Evolutionary conservation across 1,140 invertebrate genomes (phyloP).

Genomic region (Drosophila simulans): DNA sequence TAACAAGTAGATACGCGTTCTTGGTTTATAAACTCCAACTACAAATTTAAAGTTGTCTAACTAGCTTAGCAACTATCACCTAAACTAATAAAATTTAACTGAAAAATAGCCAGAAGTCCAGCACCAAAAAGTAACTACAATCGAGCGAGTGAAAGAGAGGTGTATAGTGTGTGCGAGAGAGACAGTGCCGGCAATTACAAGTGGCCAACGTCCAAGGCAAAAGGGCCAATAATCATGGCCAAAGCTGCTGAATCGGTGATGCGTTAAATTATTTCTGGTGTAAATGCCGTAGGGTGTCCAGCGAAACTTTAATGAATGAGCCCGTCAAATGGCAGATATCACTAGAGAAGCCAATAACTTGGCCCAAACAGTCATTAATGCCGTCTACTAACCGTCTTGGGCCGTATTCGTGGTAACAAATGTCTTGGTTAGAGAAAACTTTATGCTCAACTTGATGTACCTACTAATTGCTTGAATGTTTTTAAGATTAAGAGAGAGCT

Average conservation of each 20-base stretch:
- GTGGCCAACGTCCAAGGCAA: neutral
- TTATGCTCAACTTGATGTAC: neutral
- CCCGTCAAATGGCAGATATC: conserved; percentile 26
- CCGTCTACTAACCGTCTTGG: neutral
- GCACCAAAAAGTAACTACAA: neutral
- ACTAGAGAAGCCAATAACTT: conserved; percentile 26
- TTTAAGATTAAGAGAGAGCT: too few relatives aligned
- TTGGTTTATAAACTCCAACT: too few relatives aligned
- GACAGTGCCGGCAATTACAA: conserved; percentile 55
- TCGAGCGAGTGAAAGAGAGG: neutral
- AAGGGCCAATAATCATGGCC: conserved; percentile 56
- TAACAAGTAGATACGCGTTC: too few relatives aligned
- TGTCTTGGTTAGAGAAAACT: too few relatives aligned
- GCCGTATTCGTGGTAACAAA: too few relatives aligned
- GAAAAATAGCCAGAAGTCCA: neutral
- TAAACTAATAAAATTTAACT: neutral
- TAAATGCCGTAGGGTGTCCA: conserved; percentile 15
- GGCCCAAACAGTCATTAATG: conserved; percentile 22
- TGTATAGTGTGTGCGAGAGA: neutral
- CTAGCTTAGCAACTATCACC: too few relatives aligned
- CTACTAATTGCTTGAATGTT: neutral
- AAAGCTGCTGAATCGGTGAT: conserved; percentile 57
- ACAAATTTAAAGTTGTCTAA: too few relatives aligned
- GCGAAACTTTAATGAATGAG: conserved; percentile 40
- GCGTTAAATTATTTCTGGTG: conserved; percentile 75